Evolutionary conservation across 2,113 vertebrate genomes (phyloP).

Genomic region (Xiphophorus hellerii): DNA sequence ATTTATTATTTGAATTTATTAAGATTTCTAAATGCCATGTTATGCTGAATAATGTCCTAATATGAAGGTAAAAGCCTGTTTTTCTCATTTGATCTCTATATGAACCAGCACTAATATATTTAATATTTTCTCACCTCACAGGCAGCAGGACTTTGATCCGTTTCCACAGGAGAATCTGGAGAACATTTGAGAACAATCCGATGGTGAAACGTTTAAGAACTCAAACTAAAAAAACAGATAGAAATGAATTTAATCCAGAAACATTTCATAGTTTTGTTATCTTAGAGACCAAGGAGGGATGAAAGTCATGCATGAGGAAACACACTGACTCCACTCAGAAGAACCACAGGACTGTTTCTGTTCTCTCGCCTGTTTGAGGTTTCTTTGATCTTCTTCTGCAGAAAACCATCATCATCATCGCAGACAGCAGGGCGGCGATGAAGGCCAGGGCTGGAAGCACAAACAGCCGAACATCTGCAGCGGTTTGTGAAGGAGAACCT

Average conservation of each 20-base stretch:
- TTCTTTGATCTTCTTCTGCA: constrained; percentile 5
- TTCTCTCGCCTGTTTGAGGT: not conserved
- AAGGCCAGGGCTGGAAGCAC: not conserved
- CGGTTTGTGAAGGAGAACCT: not conserved
- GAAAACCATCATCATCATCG: not conserved
- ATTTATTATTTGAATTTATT: no score
- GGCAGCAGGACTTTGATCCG: not conserved
- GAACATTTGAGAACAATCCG: not conserved
- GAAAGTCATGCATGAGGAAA: not conserved
- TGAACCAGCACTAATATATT: not conserved
- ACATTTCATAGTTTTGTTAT: not conserved
- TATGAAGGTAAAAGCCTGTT: no score
- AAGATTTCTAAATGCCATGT: no score
- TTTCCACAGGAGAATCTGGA: constrained; percentile 16
- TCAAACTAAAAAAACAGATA: not conserved
- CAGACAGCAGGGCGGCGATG: not conserved
- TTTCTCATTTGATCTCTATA: no score
- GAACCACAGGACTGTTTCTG: no score
- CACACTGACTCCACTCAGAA: no score
- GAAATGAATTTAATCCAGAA: not conserved
- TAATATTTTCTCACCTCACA: constrained; percentile 10
- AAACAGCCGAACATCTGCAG: not conserved
- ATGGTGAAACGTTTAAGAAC: not conserved
- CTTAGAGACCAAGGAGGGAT: not conserved
- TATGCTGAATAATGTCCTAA: no score